Evolutionary conservation across 2,797 vertebrate genomes (phyloP), one percentile per base, ranked within the genome.

Genomic region (Hydrocynus forskahlii): DNA sequence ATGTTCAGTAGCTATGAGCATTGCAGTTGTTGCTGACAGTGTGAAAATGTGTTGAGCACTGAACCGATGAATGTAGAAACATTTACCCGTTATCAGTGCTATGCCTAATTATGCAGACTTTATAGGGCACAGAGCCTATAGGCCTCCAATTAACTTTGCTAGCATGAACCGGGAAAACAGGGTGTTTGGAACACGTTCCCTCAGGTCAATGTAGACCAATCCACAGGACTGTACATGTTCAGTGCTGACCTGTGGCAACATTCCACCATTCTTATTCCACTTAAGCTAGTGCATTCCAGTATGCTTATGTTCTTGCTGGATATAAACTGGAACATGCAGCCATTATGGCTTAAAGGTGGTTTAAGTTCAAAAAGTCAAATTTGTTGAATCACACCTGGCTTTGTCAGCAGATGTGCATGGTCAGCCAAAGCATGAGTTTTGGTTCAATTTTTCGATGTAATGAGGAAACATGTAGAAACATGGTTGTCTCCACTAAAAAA

Each of bases 161-260:
- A 29, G 73, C 25, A 50, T 68, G 35, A 59, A 52, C 25, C 64
- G 89, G 92, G 90, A 89, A 91, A 87, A 93, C 92, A 89, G 92
- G 92, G 91, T 92, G 85, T 87, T 86, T 77, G 83, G 82, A 77
- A 76, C 80, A 77, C 48, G 80, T 86, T 76, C 87, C 91, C 89
- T 93, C 90, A 91, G 92, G 91, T 89, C 86, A 86, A 80, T 85
- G 76, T 84, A 84, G 62, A 79, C n/a, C 38, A 64, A 79, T 23
- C 23, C 5, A 45, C n/a, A 72, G 52, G 40, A 54, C 63, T 75
- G 62, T 62, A 63, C 25, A 21, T 74, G 81, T 38, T 48, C 62
- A 29, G n/a, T 60, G 66, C 59, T 73, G 60, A 64, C 70, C 69
- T 50, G 62, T 45, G 40, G 50, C 72, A 9, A 50, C 48, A 35